These are phyloP conservation scores for Acrocephalus kingi DNA, from an alignment of 2,113 vertebrate genomes.

Conservation along the genomic window DNA sequence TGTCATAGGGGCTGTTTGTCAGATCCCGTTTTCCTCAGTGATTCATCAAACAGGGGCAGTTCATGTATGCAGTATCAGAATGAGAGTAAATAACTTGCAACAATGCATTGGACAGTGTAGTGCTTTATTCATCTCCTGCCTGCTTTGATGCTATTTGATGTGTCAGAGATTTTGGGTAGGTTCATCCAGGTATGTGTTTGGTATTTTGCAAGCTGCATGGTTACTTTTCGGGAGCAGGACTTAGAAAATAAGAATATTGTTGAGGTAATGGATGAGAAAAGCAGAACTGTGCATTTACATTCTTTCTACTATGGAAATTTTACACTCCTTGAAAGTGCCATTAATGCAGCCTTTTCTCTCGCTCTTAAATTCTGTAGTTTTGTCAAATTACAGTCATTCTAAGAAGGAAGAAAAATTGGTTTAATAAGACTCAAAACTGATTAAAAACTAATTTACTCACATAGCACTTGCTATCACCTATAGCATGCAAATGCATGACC, in stretches of 20 bases:
- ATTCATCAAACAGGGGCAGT: slow-evolving; percentile 67
- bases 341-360: not conserved
- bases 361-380: not conserved
- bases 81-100: slow-evolving; percentile 67
- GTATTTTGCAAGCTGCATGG: not conserved
- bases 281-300: not conserved
- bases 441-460: not conserved
- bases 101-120: not conserved
- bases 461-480: not conserved
- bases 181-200: not conserved
- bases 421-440: not conserved
- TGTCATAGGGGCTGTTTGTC: slow-evolving; percentile 72
- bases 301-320: not conserved
- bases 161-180: not conserved
- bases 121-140: slow-evolving; percentile 50
- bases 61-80: slow-evolving; percentile 63
- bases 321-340: not conserved
- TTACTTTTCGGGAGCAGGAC: not conserved
- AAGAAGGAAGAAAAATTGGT: not conserved
- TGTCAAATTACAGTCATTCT: not conserved
- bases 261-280: not conserved
- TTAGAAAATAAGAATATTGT: not conserved
- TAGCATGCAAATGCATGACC: not conserved
- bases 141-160: not conserved
- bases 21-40: slow-evolving; percentile 68